Base-by-base conservation (phyloP, 2,113 vertebrate species). In the Scortum barcoo region DNA sequence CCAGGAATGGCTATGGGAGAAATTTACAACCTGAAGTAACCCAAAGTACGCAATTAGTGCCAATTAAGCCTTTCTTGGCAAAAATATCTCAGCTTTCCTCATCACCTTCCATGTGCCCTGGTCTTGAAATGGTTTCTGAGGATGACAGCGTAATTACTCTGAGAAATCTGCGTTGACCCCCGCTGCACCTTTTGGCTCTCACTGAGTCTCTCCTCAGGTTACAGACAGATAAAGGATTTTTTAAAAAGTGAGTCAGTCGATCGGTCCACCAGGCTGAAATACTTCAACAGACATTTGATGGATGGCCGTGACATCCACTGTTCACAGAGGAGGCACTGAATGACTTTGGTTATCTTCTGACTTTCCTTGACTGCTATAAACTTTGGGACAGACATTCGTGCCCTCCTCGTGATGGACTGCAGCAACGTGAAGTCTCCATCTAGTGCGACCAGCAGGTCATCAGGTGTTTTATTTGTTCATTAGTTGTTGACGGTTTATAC, bases 111-210 rank as follows among this genome's bases (percentile, higher is more conserved):
- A 0, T 14, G 20, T 44, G 46, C 62, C 53, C 20, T 53, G 5
- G 28, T 33, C 77, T 54, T 36, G 40, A 79, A 67, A 56, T n/a
- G 14, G 78, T 19, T 57, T 28, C 50, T 0, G 3, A 40, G 20
- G 38, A 33, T 56, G 54, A 70, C 38, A 16, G 20, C 11, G 1
- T 50, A 73, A 86, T 82, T 54, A 22, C 40, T 46, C 22, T 16
- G 4, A 69, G 3, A 62, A 56, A 46, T 46, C 28, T 71, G 58
- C 4, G 17, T 0, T 70, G 57, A 63, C 22, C 30, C 16, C 33
- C 20, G 0, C 22, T 26, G 1, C 16, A 4, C 20, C 24, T 26
- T 57, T 6, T 56, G 50, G 10, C 46, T 44, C 24, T 28, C 4
- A 1, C 16, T 46, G 54, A 56, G 57, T 30, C 19, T 48, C 61